Conservation (phyloP, 2,888 invertebrate species). For the Tolmerus cingulatus region DNA sequence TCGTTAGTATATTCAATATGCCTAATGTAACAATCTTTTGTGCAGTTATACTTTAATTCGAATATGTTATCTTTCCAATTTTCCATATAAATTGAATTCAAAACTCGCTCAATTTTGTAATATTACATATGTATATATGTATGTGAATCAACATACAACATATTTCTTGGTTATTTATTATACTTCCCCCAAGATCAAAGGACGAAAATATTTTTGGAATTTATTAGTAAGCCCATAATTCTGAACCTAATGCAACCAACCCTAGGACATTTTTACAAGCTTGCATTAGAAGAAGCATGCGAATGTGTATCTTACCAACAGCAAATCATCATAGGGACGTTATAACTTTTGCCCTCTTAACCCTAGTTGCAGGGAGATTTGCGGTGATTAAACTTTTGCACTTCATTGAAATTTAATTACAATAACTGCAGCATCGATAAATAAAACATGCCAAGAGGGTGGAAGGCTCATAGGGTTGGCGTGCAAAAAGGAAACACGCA, state of each 20-base stretch:
- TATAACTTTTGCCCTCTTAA: neutral
- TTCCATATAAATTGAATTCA: no score
- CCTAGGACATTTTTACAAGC: neutral
- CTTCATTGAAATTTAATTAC: conserved; percentile 10
- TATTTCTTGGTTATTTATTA: no score
- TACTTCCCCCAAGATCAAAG: no score
- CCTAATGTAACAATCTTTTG: no score
- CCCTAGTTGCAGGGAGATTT: neutral
- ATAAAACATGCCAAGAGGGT: neutral
- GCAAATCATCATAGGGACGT: neutral
- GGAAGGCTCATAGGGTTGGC: neutral
- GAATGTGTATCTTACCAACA: neutral
- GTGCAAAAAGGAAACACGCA: neutral
- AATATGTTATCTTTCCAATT: no score
- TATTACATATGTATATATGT: no score
- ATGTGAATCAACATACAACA: no score
- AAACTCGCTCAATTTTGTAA: no score
- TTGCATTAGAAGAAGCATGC: neutral
- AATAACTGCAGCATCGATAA: conserved; percentile 7
- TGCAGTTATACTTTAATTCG: no score
- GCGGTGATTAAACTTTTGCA: conserved; percentile 18
- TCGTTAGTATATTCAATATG: no score
- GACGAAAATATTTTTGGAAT: neutral
- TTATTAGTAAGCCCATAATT: neutral
- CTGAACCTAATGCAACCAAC: neutral